Evolutionary conservation across 2,113 vertebrate species (phyloP), one percentile per base, ranked within the genome.

Genomic region (Halcyon senegalensis): DNA sequence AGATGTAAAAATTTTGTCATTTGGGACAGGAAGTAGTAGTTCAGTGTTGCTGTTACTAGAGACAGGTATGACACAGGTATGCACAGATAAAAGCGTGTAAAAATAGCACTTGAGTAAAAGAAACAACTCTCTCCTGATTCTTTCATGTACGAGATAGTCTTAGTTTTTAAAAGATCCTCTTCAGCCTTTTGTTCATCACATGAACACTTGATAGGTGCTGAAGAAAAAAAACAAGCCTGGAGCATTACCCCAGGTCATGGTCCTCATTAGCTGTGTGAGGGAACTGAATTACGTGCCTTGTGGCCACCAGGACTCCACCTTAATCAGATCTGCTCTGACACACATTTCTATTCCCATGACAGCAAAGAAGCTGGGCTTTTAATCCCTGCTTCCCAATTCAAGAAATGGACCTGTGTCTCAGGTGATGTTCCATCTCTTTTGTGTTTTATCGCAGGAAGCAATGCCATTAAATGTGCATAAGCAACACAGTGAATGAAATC

Each of bases 251-350:
- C 77, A 94, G 94, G 93, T 76, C 85, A 85, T 1, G 23, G 77
- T 90, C 76, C 66, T 93, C 76, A 58, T 35, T 44, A 64, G 58
- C 79, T 39, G 39, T 35, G 19, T 1, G 13, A 72, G 72, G 74
- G 87, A 91, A 78, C 21, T 1, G 28, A 37, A 63, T 76, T 83
- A 70, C 35, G 3, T 60, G 68, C 43, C 53, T 25, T 15, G 31
- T 13, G 50, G 66, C 56, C 19, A 7, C 25, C 82, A n/a, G 1
- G 9, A 15, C 14, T 85, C 50, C 63, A 43, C 89, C 67, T 79
- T 94, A 97, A 97, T 85, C 87, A 85, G 84, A 95, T 96, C 76
- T 12, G 5, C 86, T 53, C 55, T 72, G 93, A 84, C 93, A 28
- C 3, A 67, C 58, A 50, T 55, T 74, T 48, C 84, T 16, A 90